Evolutionary conservation across 2,888 invertebrate genomes (phyloP).

Genomic region (Rhopalosiphum nymphaeae): DNA sequence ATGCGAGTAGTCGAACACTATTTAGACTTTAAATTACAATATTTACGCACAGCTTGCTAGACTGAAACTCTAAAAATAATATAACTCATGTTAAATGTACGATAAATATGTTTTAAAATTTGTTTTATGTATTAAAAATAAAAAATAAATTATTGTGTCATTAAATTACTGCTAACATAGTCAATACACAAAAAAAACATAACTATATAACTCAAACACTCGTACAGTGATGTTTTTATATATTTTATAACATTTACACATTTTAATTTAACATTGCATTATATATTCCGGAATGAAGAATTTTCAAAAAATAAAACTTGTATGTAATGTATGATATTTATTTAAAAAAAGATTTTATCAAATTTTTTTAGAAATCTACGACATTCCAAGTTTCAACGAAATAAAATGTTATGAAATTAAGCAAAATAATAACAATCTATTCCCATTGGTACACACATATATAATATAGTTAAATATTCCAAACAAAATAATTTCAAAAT

Average conservation of each 20-base stretch:
- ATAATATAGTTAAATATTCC: neutral
- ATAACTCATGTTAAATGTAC: slow-evolving; percentile 29
- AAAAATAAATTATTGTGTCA: slow-evolving; percentile 44
- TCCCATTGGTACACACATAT: neutral
- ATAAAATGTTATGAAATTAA: neutral
- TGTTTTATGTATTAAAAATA: slow-evolving; percentile 42
- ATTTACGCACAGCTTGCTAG: neutral
- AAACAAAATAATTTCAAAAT: neutral
- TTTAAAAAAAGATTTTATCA: slow-evolving; percentile 1
- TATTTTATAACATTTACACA: slow-evolving; percentile 21
- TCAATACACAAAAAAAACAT: neutral
- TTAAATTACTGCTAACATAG: slow-evolving; percentile 39
- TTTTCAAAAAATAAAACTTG: neutral
- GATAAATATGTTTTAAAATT: slow-evolving; percentile 23
- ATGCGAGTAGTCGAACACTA: neutral
- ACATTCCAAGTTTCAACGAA: neutral
- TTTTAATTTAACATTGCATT: neutral
- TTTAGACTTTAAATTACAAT: slow-evolving; percentile 25
- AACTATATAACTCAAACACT: neutral
- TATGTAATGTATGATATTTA: neutral
- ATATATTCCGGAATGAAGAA: neutral
- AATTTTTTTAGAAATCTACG: neutral
- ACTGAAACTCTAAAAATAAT: slow-evolving; percentile 53
- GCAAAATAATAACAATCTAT: neutral
- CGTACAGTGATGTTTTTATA: neutral